Conservation (phyloP, 2,888 invertebrate species). For the Epirrita christyi region DNA sequence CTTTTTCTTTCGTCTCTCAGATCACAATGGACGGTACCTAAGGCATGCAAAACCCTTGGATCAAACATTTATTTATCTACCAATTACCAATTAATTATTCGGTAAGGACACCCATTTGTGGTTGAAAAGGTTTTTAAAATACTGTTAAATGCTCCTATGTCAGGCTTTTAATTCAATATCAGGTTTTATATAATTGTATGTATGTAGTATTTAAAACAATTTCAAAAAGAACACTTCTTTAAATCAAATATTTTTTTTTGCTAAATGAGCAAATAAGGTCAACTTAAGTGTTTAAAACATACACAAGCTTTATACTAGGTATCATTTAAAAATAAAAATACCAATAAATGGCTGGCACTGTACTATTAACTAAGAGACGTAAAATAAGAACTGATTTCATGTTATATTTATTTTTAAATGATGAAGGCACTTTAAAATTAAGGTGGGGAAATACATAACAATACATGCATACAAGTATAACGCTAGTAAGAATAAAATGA, state of each 20-base stretch:
- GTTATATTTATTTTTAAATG: constrained; percentile 57
- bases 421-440: constrained; percentile 77
- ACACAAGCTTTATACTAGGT: constrained; percentile 62
- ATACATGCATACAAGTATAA: constrained; percentile 62
- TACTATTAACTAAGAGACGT: constrained; percentile 55
- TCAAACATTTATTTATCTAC: too few species aligned
- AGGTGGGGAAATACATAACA: constrained; percentile 65
- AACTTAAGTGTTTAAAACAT: constrained; percentile 66
- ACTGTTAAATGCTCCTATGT: constrained; percentile 58
- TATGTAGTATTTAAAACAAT: constrained; percentile 64
- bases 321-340: constrained; percentile 42
- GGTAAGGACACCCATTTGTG: too few species aligned
- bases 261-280: constrained; percentile 52
- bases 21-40: too few species aligned
- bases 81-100: too few species aligned
- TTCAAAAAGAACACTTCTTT: constrained; percentile 64
- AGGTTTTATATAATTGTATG: constrained; percentile 70
- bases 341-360: constrained; percentile 38
- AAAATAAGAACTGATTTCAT: constrained; percentile 60
- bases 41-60: too few species aligned
- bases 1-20: too few species aligned
- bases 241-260: constrained; percentile 51
- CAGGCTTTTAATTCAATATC: constrained; percentile 79
- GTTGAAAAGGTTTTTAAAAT: constrained; percentile 36
- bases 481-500: constrained; percentile 42